Base-by-base conservation (phyloP, 2,888 invertebrate species). In the Pyrocoelia pectoralis region DNA sequence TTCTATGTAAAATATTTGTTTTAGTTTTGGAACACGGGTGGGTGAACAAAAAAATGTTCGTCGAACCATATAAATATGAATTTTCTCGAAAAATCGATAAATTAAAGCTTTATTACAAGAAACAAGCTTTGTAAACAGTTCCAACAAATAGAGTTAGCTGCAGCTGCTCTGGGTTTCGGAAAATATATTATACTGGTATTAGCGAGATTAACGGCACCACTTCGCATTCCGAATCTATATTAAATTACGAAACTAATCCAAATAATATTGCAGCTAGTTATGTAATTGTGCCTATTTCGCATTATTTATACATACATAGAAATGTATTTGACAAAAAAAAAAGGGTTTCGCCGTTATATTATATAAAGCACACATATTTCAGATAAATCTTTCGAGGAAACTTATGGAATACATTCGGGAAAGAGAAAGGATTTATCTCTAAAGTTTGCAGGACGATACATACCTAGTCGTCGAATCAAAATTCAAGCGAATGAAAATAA, bases 361-460 rank as follows among this genome's bases (percentile, higher is more conserved):
- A 6, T 24, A 24, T 24, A 24, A 24, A 24, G 24, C 3, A 24
- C 24, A 6, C 24, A 49, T 55, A 55, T 40, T 29, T 49, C 50
- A 24, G 29, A 61, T 61, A 61, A 61, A 55, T 61, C 61, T 55
- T 33, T 29, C 41, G 40, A 55, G 40, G 48, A 60, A 56, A 61
- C 56, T 56, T 61, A 56, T 40, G 28, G 28, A 51, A 56, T 56
- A 61, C 38, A 49, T 60, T 38, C 46, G 28, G 56, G 55, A 57
- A 61, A 52, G 56, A 58, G 56, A 59, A 50, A 64, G 56, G 61
- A 66, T 66, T 68, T 68, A 68, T 64, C 60, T 61, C 15, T 50
- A 55, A 58, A 66, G 53, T 56, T 61, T 61, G 50, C 49, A 64
- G 61, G 59, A 65, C 64, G 61, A 68, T 51, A 50, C 53, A 43